A percentile compares a stretch with the other conserved stretches of the same genome.
phyloP scores from a whole-genome alignment of 2,888 invertebrate genomes.

The Pemphredon lugubris region DNA sequence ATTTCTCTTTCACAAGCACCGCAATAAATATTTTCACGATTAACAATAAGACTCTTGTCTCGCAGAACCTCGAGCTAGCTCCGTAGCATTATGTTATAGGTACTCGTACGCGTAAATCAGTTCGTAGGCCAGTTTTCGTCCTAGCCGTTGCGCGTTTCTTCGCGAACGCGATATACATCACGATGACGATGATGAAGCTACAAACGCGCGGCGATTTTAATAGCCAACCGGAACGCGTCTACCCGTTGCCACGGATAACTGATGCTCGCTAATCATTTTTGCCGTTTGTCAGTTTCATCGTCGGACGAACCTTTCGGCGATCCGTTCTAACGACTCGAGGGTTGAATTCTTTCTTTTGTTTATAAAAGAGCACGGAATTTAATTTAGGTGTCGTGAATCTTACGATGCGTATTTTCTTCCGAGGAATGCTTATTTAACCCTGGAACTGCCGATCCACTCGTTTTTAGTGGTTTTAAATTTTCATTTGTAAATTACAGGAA shows the following conservation, averaged over 20 bases:
- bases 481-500: no score
- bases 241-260: slow-evolving; percentile 29
- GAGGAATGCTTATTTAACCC: no score
- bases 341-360: not conserved
- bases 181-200: slow-evolving; percentile 44
- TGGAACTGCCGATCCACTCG: no score
- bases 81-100: no score
- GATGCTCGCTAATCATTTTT: slow-evolving; percentile 45
- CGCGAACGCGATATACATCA: slow-evolving; percentile 42
- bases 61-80: no score
- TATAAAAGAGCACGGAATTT: no score
- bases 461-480: no score
- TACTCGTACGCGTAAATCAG: slow-evolving; percentile 1
- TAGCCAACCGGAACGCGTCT: not conserved
- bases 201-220: slow-evolving; percentile 42
- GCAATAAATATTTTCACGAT: no score
- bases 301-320: not conserved
- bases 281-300: slow-evolving; percentile 18
- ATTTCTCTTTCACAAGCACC: no score
- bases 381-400: no score
- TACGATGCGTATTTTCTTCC: no score
- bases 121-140: slow-evolving; percentile 23
- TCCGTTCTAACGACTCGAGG: not conserved
- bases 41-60: no score
- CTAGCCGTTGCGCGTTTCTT: slow-evolving; percentile 19